Evolutionary conservation across 2,888 invertebrate genomes (phyloP).

Genomic region (Ormia ochracea): DNA sequence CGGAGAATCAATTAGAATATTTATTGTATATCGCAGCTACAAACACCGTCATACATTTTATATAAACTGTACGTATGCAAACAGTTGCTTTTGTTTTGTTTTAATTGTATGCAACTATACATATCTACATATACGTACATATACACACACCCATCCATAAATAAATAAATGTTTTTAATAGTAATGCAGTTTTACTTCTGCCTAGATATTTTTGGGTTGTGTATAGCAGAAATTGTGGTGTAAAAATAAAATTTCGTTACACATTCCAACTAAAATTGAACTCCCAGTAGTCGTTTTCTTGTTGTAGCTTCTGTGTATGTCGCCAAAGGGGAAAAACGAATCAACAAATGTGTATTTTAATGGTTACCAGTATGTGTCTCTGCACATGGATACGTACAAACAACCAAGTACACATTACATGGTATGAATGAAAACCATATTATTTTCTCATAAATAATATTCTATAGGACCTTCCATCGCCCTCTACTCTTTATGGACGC

Average conservation of each 20-base stretch:
- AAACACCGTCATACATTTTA: conserved; percentile 3
- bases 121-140: neutral
- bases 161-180: conserved; percentile 25
- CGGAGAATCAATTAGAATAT: no score
- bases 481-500: neutral
- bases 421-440: conserved; percentile 39
- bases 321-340: conserved; percentile 30
- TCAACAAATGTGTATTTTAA: conserved; percentile 52
- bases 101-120: neutral
- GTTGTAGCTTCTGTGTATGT: conserved; percentile 30
- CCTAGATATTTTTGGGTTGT: conserved; percentile 48
- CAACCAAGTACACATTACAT: neutral
- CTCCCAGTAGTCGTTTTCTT: conserved; percentile 27
- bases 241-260: conserved; percentile 38
- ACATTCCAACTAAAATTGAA: conserved; percentile 38
- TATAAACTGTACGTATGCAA: neutral
- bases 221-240: conserved; percentile 26
- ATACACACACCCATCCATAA: no score
- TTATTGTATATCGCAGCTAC: no score
- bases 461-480: neutral
- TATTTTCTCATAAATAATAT: conserved; percentile 15
- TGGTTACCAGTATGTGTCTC: conserved; percentile 17
- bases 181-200: conserved; percentile 62
- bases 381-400: neutral
- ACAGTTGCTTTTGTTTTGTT: conserved; percentile 9